A percentile compares a stretch with the other conserved stretches of the same genome.
Conservation (phyloP, 2,113 vertebrate species). For the Athene cunicularia region DNA sequence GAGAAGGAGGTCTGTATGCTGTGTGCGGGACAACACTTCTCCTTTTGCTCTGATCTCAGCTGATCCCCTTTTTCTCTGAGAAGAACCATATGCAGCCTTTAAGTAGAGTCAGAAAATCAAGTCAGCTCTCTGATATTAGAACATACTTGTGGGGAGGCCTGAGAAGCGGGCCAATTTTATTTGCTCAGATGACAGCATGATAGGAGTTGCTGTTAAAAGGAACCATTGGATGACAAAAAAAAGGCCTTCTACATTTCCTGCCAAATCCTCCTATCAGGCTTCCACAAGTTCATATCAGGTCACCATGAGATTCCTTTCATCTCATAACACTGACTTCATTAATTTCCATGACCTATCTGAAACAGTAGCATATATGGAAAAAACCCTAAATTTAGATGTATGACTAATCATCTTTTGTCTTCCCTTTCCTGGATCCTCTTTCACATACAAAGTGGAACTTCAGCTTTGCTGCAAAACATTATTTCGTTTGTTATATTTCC, state of each 20-base stretch:
- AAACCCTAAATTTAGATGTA: neutral
- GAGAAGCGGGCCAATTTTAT: neutral
- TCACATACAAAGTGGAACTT: constrained; percentile 34
- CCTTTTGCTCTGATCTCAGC: neutral
- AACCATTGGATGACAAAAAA: constrained; percentile 42
- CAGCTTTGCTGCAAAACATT: neutral
- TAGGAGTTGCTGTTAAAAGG: constrained; percentile 10
- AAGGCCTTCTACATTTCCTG: constrained; percentile 5
- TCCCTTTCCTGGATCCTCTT: constrained; percentile 16
- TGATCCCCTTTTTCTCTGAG: neutral
- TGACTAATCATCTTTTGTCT: constrained; percentile 33
- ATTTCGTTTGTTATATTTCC: constrained; percentile 41
- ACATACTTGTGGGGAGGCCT: neutral
- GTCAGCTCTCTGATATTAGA: neutral
- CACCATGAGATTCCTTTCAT: constrained; percentile 45
- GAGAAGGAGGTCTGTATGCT: neutral
- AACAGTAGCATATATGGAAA: constrained; percentile 41
- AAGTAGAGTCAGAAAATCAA: neutral
- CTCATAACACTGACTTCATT: constrained; percentile 58
- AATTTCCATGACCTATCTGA: constrained; percentile 60
- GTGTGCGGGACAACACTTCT: neutral
- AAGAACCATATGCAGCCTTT: neutral
- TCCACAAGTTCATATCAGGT: constrained; percentile 49
- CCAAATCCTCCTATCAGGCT: constrained; percentile 48
- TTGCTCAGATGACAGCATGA: constrained; percentile 3